Evolutionary conservation across 2,888 invertebrate genomes (phyloP).

Genomic region (Dicranocentrus wangi): DNA sequence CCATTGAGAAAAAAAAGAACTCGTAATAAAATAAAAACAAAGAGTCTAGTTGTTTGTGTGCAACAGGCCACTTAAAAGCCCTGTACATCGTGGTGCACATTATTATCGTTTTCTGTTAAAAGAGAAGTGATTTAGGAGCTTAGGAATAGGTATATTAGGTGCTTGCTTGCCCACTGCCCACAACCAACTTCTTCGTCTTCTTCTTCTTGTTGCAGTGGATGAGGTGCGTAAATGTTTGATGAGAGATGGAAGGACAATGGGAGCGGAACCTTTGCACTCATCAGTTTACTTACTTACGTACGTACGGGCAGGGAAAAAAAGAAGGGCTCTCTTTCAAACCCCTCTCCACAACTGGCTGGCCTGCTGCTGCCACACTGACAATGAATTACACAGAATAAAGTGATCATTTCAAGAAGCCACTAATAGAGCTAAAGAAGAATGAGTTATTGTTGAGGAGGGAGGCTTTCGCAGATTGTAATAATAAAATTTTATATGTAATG

Average conservation of each 20-base stretch:
- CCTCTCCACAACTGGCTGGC: constrained; percentile 9
- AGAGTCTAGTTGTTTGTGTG: background rate
- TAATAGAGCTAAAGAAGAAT: too few species aligned
- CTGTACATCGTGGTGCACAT: background rate
- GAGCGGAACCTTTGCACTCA: constrained; percentile 72
- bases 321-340: background rate
- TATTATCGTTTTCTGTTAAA: background rate
- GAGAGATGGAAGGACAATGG: constrained; percentile 67
- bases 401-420: too few species aligned
- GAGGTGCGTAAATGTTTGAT: constrained; percentile 55
- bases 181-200: too few species aligned
- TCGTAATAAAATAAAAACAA: background rate
- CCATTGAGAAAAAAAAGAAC: background rate
- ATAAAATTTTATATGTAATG: too few species aligned
- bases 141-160: background rate
- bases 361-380: too few species aligned
- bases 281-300: constrained; percentile 39
- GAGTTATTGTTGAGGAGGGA: too few species aligned
- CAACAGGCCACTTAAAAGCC: too few species aligned
- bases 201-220: constrained; percentile 83
- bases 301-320: constrained; percentile 12
- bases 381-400: too few species aligned
- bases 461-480: too few species aligned
- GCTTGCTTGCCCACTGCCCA: constrained; percentile 75
- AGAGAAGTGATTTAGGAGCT: constrained; percentile 23